phyloP scores from a whole-genome alignment of 2,113 vertebrate species.

The Heterochromis multidens region DNA sequence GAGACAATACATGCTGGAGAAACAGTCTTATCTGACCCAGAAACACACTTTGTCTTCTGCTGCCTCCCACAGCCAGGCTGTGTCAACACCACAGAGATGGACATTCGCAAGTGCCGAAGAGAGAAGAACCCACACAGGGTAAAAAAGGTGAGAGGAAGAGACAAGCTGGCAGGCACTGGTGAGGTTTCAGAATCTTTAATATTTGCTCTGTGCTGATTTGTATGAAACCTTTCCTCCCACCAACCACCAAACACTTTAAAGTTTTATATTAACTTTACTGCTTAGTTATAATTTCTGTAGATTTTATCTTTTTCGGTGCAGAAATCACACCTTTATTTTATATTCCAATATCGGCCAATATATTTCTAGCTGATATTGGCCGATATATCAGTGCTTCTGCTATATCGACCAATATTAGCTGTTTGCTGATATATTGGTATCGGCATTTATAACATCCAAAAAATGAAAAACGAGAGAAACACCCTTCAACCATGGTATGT shows the following conservation, averaged over 20 bases:
- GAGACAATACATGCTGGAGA: constrained; percentile 8
- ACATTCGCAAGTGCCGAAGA: constrained; percentile 93
- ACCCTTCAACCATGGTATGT: not conserved
- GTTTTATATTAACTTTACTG: not conserved
- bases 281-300: not conserved
- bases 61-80: constrained; percentile 86
- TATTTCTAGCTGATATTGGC: no score
- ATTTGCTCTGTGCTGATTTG: not conserved
- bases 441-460: not conserved
- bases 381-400: not conserved
- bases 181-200: not conserved
- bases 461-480: not conserved
- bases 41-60: constrained; percentile 26
- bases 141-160: constrained; percentile 82
- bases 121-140: constrained; percentile 95
- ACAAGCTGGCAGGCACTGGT: not conserved
- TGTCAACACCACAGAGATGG: constrained; percentile 98
- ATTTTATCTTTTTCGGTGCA: no score
- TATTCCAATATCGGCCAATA: not conserved
- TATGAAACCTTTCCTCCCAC: not conserved
- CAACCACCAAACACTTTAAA: not conserved
- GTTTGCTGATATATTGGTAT: not conserved
- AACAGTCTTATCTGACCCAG: constrained; percentile 35
- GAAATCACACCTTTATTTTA: not conserved
- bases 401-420: no score